Base-by-base conservation (phyloP, 2,797 vertebrate genomes). In the Rhinophrynus dorsalis region DNA sequence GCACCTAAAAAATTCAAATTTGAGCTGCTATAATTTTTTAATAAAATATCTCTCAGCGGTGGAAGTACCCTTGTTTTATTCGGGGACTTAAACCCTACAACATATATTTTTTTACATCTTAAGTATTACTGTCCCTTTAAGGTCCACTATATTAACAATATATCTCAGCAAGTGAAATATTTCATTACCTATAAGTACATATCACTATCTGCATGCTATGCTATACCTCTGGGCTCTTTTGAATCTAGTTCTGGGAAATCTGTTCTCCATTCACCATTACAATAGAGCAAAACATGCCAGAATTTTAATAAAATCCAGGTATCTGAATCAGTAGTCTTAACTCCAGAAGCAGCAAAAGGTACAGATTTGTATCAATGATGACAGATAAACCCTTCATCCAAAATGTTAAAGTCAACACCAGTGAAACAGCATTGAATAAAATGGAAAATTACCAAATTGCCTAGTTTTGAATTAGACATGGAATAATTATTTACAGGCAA, bases 291-390 rank as follows among this genome's bases (percentile, higher is more conserved):
- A 17, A n/a, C 45, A 10, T 44, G 67, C 56, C 57, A 61, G 50
- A 42, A 33, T 7, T 54, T 11, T 68, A 68, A 68, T 61, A 57
- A 68, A 37, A 68, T 54, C 67, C 67, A 68, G 67, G 33, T 51
- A 52, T 60, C 33, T 44, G 57, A 26, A 47, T 52, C 29, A 26
- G 26, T 59, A 50, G 24, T 17, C 55, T 23, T 23, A 35, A 23
- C 42, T 59, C 3, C 32, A 21, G 33, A 42, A 33, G 45, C 27
- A 60, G 66, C 47, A 11, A 6, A 54, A 45, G 62, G 62, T 32
- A 55, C 27, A 44, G 26, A 38, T 18, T 10, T 32, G 27, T 61
- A 61, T 60, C 38, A 42, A 40, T 50, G 38, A 42, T 68, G 47
- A 68, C 47, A 68, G 37, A 20, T 48, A n/a, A n/a, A n/a, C n/a